These are phyloP conservation scores for Ellobius talpinus DNA, from an alignment of 2,113 vertebrate genomes.

Conservation along the genomic window DNA sequence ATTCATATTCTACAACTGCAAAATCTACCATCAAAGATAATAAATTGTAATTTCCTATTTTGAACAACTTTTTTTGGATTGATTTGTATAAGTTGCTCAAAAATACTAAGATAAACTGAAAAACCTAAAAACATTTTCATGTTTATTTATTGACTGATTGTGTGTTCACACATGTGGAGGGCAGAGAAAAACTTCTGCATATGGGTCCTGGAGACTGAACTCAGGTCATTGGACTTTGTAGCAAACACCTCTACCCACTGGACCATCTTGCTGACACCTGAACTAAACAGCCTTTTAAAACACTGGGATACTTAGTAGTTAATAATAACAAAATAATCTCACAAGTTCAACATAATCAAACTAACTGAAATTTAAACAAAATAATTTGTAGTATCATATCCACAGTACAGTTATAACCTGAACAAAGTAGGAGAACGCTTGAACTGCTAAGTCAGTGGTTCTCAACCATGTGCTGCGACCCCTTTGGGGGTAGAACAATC, in stretches of 20 bases:
- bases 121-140: slow-evolving; percentile 38
- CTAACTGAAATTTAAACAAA: slow-evolving; percentile 6
- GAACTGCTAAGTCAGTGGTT: neutral
- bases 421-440: neutral
- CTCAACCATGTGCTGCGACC: neutral
- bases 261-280: neutral
- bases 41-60: slow-evolving; percentile 72
- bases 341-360: slow-evolving; percentile 23
- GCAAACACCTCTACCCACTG: neutral
- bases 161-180: neutral
- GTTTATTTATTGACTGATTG: neutral
- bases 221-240: neutral
- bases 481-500: neutral
- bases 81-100: slow-evolving; percentile 55
- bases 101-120: slow-evolving; percentile 73
- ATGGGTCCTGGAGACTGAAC: neutral
- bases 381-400: slow-evolving; percentile 35
- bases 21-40: slow-evolving; percentile 48
- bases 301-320: slow-evolving; percentile 62
- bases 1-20: slow-evolving; percentile 75
- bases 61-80: slow-evolving; percentile 73
- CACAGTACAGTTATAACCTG: slow-evolving; percentile 13
- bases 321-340: slow-evolving; percentile 33
- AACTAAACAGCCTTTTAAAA: slow-evolving; percentile 67
- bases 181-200: neutral